Conservation (phyloP, 2,113 vertebrate species). For the Pagrus major region DNA sequence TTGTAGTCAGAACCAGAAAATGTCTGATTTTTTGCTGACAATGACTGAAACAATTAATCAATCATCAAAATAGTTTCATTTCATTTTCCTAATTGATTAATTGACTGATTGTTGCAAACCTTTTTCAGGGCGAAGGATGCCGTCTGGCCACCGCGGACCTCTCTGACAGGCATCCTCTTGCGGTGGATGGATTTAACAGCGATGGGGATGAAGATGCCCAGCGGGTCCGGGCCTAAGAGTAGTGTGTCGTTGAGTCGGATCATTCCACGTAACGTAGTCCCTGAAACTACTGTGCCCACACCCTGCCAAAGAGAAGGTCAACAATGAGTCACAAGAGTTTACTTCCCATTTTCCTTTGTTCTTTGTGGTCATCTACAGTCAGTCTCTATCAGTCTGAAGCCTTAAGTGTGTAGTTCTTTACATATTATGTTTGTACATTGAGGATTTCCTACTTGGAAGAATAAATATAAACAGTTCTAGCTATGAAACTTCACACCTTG, state of each 20-base stretch:
- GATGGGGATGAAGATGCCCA: conserved; percentile 93
- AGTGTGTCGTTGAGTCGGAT: conserved; percentile 94
- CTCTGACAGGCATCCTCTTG: conserved; percentile 95
- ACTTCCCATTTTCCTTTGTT: too few species aligned
- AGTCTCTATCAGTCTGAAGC: neutral
- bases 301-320: conserved; percentile 83
- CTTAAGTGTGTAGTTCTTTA: neutral
- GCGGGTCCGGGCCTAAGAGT: conserved; percentile 92
- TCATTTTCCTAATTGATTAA: too few species aligned
- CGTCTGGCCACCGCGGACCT: conserved; percentile 94
- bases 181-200: conserved; percentile 96
- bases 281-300: conserved; percentile 96
- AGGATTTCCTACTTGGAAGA: neutral
- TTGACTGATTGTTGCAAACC: conserved; percentile 75
- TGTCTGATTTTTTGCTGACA: too few species aligned
- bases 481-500: neutral
- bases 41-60: too few species aligned
- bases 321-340: neutral
- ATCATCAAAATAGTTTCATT: too few species aligned
- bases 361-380: neutral
- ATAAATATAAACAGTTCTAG: neutral
- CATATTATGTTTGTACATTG: neutral
- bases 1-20: too few species aligned
- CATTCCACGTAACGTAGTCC: conserved; percentile 92
- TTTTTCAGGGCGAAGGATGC: conserved; percentile 97